Base-by-base conservation (phyloP, 2,888 invertebrate genomes). In the Pristionchus maxplancki region DNA sequence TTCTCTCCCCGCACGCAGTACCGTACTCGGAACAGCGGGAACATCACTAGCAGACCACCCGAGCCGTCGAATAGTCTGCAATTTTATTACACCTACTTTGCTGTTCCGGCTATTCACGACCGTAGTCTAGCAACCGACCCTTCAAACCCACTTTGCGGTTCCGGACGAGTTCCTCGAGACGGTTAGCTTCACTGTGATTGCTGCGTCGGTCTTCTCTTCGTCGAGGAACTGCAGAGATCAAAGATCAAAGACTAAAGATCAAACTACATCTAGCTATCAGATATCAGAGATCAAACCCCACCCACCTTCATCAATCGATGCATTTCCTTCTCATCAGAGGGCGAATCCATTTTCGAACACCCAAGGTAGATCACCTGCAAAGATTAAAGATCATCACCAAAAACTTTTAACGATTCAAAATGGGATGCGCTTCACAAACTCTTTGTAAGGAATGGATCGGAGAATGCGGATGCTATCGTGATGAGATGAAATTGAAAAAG, bases 161-260 rank as follows among this genome's bases (percentile, higher is more conserved):
- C 98, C 98, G 95, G 98, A 97, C 0, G 97, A 97, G 94, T 97
- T 97, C 91, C 97, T 97, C 8, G 99, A 98, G 92, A 99, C 97
- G 44, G 97, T 97, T 90, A 99, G 97, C 0, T 97, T 97, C 8
- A 98, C 97, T 93, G 97, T 97, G 88, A 98, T 97, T 88, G 95
- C 94, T 20, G 93, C 92, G 20, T 92, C 90, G 1, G 93, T 91
- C 94, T 97, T 96, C 95, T 97, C 96, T 88, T 97, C 97, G 95
- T 98, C 98, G 85, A 99, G 87, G 34, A 91, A 90, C 90, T 90
- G 64, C 44, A 89, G 44, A 24, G 64, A 40, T 24, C n/a, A 28
- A 20, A 44, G 50, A 24, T 34, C 53, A 17, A 37, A 74, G 74
- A 74, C 62, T n/a, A 40, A 28, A 71, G 87, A 34, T 50, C 20